These are phyloP conservation scores for Dastarcus helophoroides DNA, from an alignment of 2,888 invertebrate genomes.

Conservation along the genomic window DNA sequence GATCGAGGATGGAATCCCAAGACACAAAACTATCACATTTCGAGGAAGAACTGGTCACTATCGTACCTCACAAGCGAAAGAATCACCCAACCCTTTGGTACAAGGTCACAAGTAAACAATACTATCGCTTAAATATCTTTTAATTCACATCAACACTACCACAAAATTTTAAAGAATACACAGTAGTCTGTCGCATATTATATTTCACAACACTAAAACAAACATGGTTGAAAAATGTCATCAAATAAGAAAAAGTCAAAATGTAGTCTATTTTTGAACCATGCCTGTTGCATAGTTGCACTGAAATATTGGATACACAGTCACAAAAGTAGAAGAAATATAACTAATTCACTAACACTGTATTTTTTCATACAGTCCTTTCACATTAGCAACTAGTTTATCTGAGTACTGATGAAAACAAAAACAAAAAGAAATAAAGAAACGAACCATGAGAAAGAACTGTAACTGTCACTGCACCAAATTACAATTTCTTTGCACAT, in stretches of 20 bases:
- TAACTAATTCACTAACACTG: conserved; percentile 19
- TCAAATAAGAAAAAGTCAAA: conserved; percentile 2
- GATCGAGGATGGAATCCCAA: no score
- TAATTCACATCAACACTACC: no score
- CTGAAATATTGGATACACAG: no score
- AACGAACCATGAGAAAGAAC: conserved; percentile 28
- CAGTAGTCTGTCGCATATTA: conserved; percentile 22
- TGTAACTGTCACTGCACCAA: conserved; percentile 23
- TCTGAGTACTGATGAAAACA: conserved; percentile 12
- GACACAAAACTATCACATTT: no score
- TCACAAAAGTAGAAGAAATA: no score
- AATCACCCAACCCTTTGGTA: no score
- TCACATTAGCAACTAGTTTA: conserved; percentile 21
- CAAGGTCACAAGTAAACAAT: no score
- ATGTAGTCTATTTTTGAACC: not conserved
- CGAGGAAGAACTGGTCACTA: no score
- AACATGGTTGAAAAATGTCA: conserved; percentile 1
- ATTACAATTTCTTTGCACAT: conserved; percentile 7
- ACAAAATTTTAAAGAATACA: conserved; percentile 18
- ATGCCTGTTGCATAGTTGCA: no score
- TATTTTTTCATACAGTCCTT: conserved; percentile 27
- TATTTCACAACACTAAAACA: conserved; percentile 25
- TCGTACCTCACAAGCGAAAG: no score
- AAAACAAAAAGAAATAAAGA: conserved; percentile 17
- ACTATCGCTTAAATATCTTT: no score